Evolutionary conservation across 2,113 vertebrate species (phyloP).

Genomic region (Lepisosteus osseus): DNA sequence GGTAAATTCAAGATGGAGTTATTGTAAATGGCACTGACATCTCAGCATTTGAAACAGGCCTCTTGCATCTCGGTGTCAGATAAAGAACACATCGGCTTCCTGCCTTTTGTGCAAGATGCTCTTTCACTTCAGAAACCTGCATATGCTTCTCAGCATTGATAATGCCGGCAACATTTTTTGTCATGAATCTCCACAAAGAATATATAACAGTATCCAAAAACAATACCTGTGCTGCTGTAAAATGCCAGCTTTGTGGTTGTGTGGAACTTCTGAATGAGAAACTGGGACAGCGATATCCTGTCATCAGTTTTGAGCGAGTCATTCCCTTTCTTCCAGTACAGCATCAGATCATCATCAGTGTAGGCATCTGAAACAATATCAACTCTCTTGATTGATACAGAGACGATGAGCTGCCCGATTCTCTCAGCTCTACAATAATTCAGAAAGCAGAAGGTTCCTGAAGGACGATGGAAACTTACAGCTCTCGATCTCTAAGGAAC

Average conservation of each 20-base stretch:
- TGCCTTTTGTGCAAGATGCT: no score
- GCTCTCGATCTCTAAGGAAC: slow-evolving; percentile 96
- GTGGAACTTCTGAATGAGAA: slow-evolving; percentile 97
- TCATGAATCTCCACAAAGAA: no score
- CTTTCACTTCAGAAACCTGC: no score
- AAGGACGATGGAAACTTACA: slow-evolving; percentile 71
- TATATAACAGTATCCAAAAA: neutral
- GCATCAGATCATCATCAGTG: slow-evolving; percentile 96
- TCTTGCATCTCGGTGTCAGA: no score
- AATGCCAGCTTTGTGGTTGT: slow-evolving; percentile 95
- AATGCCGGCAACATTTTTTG: neutral
- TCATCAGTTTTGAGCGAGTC: slow-evolving; percentile 96
- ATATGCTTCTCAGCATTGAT: neutral
- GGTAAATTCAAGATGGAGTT: no score
- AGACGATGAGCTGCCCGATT: no score
- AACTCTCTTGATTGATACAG: no score
- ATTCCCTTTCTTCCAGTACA: slow-evolving; percentile 98
- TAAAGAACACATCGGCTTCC: no score
- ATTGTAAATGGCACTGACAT: no score
- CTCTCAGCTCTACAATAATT: no score
- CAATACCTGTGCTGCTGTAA: slow-evolving; percentile 94
- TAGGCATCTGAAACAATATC: slow-evolving; percentile 78
- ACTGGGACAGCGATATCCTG: slow-evolving; percentile 92
- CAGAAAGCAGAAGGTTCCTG: no score
- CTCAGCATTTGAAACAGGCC: no score